Conservation (phyloP, 2,888 invertebrate species). For the Apodemia duryi region DNA sequence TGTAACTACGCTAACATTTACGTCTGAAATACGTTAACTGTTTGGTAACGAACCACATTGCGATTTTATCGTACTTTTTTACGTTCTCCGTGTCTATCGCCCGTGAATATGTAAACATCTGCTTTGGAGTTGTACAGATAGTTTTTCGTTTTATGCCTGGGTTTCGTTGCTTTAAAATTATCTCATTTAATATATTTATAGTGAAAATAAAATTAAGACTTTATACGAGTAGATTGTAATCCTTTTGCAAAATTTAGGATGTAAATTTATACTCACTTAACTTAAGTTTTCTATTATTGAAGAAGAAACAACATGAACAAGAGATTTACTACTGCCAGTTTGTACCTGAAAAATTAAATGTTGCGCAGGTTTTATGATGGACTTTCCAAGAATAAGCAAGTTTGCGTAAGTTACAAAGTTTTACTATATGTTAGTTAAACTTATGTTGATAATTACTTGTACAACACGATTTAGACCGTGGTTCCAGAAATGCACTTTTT, state of each 20-base stretch:
- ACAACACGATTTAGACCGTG: too few relatives aligned
- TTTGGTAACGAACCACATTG: slow-evolving; percentile 13
- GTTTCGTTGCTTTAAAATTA: not conserved
- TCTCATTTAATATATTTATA: not conserved
- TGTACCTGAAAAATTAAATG: too few relatives aligned
- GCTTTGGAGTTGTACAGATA: slow-evolving; percentile 5
- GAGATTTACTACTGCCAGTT: too few relatives aligned
- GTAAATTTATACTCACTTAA: too few relatives aligned
- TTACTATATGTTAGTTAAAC: too few relatives aligned
- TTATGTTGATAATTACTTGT: too few relatives aligned
- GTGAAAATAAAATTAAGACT: not conserved
- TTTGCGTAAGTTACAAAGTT: too few relatives aligned
- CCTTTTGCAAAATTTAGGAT: not conserved
- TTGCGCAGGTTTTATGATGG: too few relatives aligned
- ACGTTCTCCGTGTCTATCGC: slow-evolving; percentile 1
- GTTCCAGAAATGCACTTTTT: too few relatives aligned
- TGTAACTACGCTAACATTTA: slow-evolving; percentile 5
- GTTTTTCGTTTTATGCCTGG: not conserved
- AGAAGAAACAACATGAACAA: too few relatives aligned
- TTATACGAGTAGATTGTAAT: not conserved
- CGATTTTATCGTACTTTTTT: slow-evolving; percentile 5
- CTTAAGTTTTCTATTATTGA: too few relatives aligned
- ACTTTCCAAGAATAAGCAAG: too few relatives aligned
- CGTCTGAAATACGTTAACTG: slow-evolving; percentile 3
- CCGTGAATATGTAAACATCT: slow-evolving; percentile 13